These are phyloP conservation scores for Chionomys nivalis DNA, from an alignment of 2,113 vertebrate genomes.

Conservation along the genomic window DNA sequence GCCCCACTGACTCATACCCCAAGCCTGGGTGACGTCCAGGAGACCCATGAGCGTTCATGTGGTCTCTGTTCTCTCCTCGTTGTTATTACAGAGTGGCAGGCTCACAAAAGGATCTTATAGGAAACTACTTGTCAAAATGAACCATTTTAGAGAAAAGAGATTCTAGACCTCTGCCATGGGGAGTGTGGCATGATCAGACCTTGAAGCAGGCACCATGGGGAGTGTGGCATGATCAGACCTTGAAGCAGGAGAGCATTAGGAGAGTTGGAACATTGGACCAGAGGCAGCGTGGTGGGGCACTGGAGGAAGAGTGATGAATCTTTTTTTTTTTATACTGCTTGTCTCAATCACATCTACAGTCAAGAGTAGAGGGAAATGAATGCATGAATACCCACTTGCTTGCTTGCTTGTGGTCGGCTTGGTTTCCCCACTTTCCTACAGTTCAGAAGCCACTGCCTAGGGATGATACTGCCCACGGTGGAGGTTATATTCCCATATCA, in stretches of 20 bases:
- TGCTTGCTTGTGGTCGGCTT: background rate
- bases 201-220: background rate
- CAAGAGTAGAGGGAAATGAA: background rate
- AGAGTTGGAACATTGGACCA: background rate
- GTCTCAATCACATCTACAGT: background rate
- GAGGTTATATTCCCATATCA: background rate
- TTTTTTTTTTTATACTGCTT: background rate
- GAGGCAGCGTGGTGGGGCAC: background rate
- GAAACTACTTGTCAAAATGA: background rate
- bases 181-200: background rate
- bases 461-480: background rate
- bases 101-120: background rate
- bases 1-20: fast-evolving
- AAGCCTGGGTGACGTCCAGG: background rate
- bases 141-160: background rate
- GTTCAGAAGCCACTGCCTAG: background rate
- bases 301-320: background rate
- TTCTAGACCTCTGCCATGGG: background rate
- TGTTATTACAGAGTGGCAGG: background rate
- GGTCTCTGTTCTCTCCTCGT: background rate
- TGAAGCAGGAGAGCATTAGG: background rate
- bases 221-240: background rate
- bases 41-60: background rate
- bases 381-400: background rate
- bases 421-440: background rate